phyloP scores from a whole-genome alignment of 2,888 invertebrate genomes.

The Lasioglossum oenotherae region DNA sequence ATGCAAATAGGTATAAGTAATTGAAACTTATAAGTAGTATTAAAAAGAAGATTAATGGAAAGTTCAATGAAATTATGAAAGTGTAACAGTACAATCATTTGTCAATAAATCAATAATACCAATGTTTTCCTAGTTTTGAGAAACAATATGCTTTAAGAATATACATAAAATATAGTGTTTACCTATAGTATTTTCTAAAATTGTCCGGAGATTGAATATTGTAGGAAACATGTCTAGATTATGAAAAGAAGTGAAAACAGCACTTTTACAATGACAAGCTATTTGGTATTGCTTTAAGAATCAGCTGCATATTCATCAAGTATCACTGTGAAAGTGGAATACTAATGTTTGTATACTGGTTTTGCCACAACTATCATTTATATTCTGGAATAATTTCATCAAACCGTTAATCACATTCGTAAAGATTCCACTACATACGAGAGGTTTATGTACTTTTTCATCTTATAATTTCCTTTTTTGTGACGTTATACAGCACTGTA shows the following conservation, averaged over 20 bases:
- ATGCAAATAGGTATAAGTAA: not conserved
- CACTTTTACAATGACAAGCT: constrained; percentile 32
- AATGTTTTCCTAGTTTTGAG: not conserved
- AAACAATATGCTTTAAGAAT: constrained; percentile 24
- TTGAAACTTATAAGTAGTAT: not conserved
- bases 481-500: not conserved
- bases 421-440: constrained; percentile 4
- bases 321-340: not conserved
- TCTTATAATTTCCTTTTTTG: not conserved
- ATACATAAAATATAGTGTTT: constrained; percentile 56
- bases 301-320: constrained; percentile 44
- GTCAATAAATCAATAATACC: not conserved
- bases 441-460: constrained; percentile 14
- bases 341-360: not conserved
- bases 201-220: constrained; percentile 69
- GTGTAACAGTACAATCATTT: not conserved
- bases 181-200: constrained; percentile 77
- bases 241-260: constrained; percentile 11
- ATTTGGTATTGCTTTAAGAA: constrained; percentile 16
- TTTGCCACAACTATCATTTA: not conserved
- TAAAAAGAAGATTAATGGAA: not conserved
- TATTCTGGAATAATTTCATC: constrained; percentile 11
- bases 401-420: not conserved
- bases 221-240: constrained; percentile 75
- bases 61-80: constrained; percentile 10